A percentile compares a stretch with the other conserved stretches of the same genome.
Conservation (phyloP, 1,140 invertebrate species). For the Drosophila albomicans region DNA sequence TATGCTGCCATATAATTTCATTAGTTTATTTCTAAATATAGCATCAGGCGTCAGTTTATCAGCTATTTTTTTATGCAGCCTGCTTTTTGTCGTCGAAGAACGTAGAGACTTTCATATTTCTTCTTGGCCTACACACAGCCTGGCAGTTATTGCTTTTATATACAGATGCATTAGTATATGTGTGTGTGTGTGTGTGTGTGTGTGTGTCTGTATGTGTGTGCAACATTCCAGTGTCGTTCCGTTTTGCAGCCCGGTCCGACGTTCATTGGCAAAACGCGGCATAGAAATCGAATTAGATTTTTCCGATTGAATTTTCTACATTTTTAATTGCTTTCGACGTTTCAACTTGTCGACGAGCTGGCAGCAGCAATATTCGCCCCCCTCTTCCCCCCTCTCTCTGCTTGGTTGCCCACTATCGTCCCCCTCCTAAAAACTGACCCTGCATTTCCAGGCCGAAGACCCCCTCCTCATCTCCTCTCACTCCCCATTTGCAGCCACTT, state of each 20-base stretch:
- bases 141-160: slow-evolving; percentile 74
- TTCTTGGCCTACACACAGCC: slow-evolving; percentile 66
- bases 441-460: not conserved
- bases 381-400: not conserved
- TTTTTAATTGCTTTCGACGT: slow-evolving; percentile 83
- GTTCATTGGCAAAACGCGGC: slow-evolving; percentile 78
- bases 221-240: slow-evolving; percentile 71
- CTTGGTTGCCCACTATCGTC: not conserved
- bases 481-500: not conserved
- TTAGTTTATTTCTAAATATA: slow-evolving; percentile 79
- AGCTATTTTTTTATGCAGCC: slow-evolving; percentile 18
- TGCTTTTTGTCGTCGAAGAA: slow-evolving; percentile 29
- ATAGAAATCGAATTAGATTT: slow-evolving; percentile 84
- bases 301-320: slow-evolving; percentile 84
- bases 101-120: slow-evolving; percentile 65
- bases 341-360: slow-evolving; percentile 73
- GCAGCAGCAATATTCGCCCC: slow-evolving; percentile 3
- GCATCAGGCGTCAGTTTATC: slow-evolving; percentile 42
- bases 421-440: not conserved
- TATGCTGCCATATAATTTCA: slow-evolving; percentile 74
- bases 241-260: slow-evolving; percentile 48
- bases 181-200: slow-evolving; percentile 14
- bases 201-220: slow-evolving; percentile 45
- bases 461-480: not conserved
- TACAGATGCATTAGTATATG: slow-evolving; percentile 12